phyloP scores from a whole-genome alignment of 2,797 vertebrate genomes.

The Hypotaenidia philippensis region DNA sequence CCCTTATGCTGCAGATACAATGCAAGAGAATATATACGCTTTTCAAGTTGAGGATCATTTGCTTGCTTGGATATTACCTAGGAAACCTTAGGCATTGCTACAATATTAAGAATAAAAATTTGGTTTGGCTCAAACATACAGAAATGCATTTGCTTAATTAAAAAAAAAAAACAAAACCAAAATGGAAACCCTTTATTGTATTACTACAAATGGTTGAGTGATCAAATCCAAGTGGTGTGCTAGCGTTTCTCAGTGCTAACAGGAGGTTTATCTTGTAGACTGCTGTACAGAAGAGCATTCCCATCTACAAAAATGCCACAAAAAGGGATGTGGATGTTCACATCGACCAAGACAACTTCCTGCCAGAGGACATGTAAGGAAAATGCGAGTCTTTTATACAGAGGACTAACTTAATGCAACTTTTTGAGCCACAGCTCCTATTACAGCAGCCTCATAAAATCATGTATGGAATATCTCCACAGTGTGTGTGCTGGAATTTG shows the following conservation, averaged over 20 bases:
- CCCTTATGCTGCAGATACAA: neutral
- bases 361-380: slow-evolving; percentile 91
- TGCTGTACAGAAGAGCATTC: slow-evolving; percentile 91
- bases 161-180: neutral
- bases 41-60: neutral
- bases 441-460: neutral
- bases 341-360: slow-evolving; percentile 91
- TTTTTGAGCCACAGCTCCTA: neutral
- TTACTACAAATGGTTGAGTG: neutral
- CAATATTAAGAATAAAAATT: neutral
- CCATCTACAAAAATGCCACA: slow-evolving; percentile 90
- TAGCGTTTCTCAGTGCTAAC: neutral
- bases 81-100: neutral
- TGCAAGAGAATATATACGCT: neutral
- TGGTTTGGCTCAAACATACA: neutral
- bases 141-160: slow-evolving; percentile 7
- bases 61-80: neutral
- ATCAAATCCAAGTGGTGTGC: neutral
- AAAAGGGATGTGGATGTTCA: slow-evolving; percentile 91
- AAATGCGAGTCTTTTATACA: neutral
- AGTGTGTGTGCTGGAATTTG: neutral
- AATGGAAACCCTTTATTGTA: neutral
- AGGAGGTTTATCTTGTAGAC: slow-evolving; percentile 75
- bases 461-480: neutral
- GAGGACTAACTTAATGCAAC: neutral